Base-by-base conservation (phyloP, 1,140 invertebrate species). In the Wiebesia pumilae region DNA sequence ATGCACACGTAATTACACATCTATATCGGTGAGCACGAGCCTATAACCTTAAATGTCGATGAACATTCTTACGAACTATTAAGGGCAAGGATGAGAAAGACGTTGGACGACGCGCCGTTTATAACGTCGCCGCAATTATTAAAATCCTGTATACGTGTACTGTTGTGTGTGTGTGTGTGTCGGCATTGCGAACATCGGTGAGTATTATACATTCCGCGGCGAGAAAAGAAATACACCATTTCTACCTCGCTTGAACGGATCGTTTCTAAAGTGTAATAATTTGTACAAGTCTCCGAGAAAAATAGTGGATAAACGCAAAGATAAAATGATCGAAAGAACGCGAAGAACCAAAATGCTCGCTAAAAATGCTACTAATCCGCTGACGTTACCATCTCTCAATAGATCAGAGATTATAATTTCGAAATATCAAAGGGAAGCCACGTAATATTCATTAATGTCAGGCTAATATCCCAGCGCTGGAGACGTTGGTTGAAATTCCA, bases 11-110 rank as follows among this genome's bases (percentile, higher is more conserved):
- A 86, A 83, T 84, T 54, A 77, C 21, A 79, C 58, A 85, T 84
- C 81, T 75, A 73, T 71, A 54, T 83, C 73, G 54, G 33, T 58
- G 40, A 83, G 80, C 85, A 87, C 80, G 81, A 87, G 81, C 85
- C 85, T 83, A 83, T 14, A 79, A 33, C 24, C 62, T 54, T 47
- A 54, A 79, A 79, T 21, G 51, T 73, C 67, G 51, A 58, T 78
- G 35, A 62, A 84, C 58, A 38, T 83, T 43, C 83, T 81, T 84
- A 84, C 30, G 35, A 81, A 51, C 51, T 84, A 81, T 82, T 51
- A 78, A 82, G 7, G 62, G 16, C 27, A 58, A 62, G 30, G 19
- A 83, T 69, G 47, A 87, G 58, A 77, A 77, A 51, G 69, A 51
- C 81, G 40, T 35, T 47, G n/a, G n/a, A n/a, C 30, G 21, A 38